Evolutionary conservation across 2,888 invertebrate genomes (phyloP), one percentile per base, ranked within the genome.

Genomic region (Cantharis rufa): DNA sequence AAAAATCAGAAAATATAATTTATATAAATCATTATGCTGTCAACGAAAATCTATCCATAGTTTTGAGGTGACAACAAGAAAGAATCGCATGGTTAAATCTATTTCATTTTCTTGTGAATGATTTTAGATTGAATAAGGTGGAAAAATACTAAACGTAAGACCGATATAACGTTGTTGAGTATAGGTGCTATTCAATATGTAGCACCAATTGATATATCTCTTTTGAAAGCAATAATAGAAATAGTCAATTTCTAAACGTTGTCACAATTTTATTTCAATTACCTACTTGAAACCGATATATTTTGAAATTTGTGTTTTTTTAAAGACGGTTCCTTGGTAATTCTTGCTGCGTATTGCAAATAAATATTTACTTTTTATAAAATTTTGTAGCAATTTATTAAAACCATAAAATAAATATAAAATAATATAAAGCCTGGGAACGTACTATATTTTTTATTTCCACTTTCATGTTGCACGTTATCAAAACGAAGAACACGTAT

Each of bases 71-170:
- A 69, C 71, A 63, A 71, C 61, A 28, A 74, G 18, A 64, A 32
- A 71, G 63, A 74, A 70, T 62, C 62, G 62, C 32, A 70, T 62
- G 32, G 80, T 80, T 80, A 81, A 78, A 80, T 81, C 81, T 81
- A 79, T 82, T 82, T 81, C 79, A 81, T 81, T 80, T 80, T 76
- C 76, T 74, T 74, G 74, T 62, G 79, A 79, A 77, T 77, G 79
- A 81, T 79, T 80, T 82, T 75, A 48, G n/a, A 75, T 76, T 72
- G 73, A 70, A 79, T 79, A 76, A 76, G 78, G 73, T 80, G 79
- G 78, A 78, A 79, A 76, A 72, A 79, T 79, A 71, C n/a, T n/a
- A 48, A 48, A 7, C 70, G 70, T 72, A n/a, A 24, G 18, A 70
- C 75, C 69, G 3, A 69, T 61, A 71, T 69, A 62, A 21, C 21